Base-by-base conservation (phyloP, 1,140 invertebrate species). In the Pseudomyrmex gracilis region DNA sequence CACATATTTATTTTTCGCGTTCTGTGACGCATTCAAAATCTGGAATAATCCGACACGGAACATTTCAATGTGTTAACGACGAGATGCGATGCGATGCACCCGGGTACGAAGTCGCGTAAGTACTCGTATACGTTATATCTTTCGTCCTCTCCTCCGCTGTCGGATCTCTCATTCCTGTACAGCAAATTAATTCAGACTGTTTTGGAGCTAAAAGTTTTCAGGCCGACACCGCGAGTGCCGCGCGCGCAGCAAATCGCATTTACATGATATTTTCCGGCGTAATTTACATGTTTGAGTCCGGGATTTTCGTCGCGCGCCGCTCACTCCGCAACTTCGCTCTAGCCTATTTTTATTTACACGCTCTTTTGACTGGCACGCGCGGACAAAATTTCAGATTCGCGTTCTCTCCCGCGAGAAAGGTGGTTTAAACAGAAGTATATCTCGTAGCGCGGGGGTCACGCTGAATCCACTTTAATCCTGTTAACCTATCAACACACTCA, bases 401-500 rank as follows among this genome's bases (percentile, higher is more conserved):
- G 70, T 63, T 83, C 53, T 68, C n/a, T 34, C 5, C 34, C 63
- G 15, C 57, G 49, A 51, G 73, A 5, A 34, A 34, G 51, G 7
- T 51, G 67, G 64, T 58, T 87, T 47, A 71, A 34, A 77, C 87
- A n/a, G 86, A 70, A 78, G 73, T 45, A 53, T 85, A 82, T 87
- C 76, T 60, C 85, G 58, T 85, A 77, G 74, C 68, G 73, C 76
- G 63, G 77, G 77, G 83, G 83, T 83, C 83, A 77, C 83, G 57
- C 53, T 71, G 74, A 87, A 85, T 74, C 85, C 86, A 82, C 61
- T 73, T 86, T 89, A 84, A 88, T 89, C 87, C 84, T 84, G 84
- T 88, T 89, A 88, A 89, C 87, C 87, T 88, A 89, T 89, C 87
- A 88, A 88, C 87, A 88, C 84, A 73, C 85, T 86, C 73, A 86